Evolutionary conservation across 2,888 invertebrate genomes (phyloP), one percentile per base, ranked within the genome.

Genomic region (Coenonympha glycerion): DNA sequence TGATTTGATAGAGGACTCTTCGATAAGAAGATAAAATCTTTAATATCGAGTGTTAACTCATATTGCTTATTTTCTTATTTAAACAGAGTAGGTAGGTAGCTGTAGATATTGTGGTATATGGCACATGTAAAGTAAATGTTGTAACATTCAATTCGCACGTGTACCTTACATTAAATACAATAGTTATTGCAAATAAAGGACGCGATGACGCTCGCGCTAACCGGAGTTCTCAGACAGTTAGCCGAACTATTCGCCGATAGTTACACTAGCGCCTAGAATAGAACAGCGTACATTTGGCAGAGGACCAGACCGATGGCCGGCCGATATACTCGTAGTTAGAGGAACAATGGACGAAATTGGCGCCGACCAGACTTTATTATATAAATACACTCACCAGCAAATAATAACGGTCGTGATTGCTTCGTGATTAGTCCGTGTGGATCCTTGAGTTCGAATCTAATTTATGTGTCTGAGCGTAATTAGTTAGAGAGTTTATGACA

Each of bases 281-380:
- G 63, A 52, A 48, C 54, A 37, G 45, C 58, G 55, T 53, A 55
- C 58, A 59, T 58, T 65, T 65, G 64, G 64, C 64, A 65, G 54
- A 55, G 48, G 37, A 63, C 64, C 64, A 64, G 62, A 53, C 19
- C 33, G 56, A 55, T 59, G 51, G 52, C 39, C 54, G 59, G 58
- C 53, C 60, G 57, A 59, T 59, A 55, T 53, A n/a, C n/a, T n/a
- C n/a, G n/a, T n/a, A 55, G 61, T 46, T 53, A 52, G 52, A 53
- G 60, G 55, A 55, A 64, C 64, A 64, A 64, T 63, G 54, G 62
- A 58, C 56, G 56, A 47, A 60, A 58, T 58, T 59, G 59, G 58
- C 58, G 55, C 55, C 55, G 53, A 49, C 39, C 47, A 49, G 44
- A 47, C 30, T 46, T 44, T 54, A 47, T 57, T 55, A 58, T 59